These are phyloP conservation scores for Sarcophaga subvicina DNA, from an alignment of 2,888 invertebrate species.

Conservation along the genomic window DNA sequence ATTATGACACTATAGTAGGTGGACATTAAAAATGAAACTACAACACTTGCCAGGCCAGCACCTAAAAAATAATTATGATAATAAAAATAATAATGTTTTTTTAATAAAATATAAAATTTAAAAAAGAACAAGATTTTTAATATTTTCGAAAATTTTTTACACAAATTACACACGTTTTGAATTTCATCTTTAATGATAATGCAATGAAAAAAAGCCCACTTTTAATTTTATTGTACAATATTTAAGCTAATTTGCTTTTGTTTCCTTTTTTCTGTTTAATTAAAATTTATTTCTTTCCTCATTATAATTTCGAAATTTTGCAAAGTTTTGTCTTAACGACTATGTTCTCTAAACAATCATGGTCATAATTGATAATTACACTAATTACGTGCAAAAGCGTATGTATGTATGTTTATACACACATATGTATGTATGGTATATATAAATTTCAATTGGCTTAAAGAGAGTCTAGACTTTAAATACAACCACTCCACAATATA, in stretches of 20 bases:
- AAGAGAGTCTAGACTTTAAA: constrained; percentile 45
- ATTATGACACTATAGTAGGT: constrained; percentile 98
- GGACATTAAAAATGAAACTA: constrained; percentile 96
- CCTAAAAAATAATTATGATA: constrained; percentile 84
- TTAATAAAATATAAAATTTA: too few relatives aligned
- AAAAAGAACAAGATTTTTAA: too few relatives aligned
- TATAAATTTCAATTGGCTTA: constrained; percentile 31
- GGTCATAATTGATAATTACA: constrained; percentile 10
- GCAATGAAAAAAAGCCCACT: neutral
- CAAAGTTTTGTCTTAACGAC: neutral
- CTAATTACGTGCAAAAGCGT: constrained; percentile 23
- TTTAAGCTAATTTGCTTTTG: neutral
- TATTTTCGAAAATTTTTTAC: too few relatives aligned
- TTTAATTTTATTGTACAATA: neutral
- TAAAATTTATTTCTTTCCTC: constrained; percentile 13
- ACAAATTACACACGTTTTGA: too few relatives aligned
- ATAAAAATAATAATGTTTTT: neutral
- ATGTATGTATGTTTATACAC: too few relatives aligned
- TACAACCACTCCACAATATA: neutral
- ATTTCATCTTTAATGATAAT: neutral
- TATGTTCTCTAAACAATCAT: constrained; percentile 1
- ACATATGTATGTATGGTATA: too few relatives aligned
- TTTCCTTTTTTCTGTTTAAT: neutral
- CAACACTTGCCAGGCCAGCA: constrained; percentile 95
- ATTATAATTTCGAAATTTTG: neutral